Percentiles rank a stretch among this genome's conserved stretches.
phyloP scores from a whole-genome alignment of 1,140 invertebrate species.

The Anoplophora glabripennis region DNA sequence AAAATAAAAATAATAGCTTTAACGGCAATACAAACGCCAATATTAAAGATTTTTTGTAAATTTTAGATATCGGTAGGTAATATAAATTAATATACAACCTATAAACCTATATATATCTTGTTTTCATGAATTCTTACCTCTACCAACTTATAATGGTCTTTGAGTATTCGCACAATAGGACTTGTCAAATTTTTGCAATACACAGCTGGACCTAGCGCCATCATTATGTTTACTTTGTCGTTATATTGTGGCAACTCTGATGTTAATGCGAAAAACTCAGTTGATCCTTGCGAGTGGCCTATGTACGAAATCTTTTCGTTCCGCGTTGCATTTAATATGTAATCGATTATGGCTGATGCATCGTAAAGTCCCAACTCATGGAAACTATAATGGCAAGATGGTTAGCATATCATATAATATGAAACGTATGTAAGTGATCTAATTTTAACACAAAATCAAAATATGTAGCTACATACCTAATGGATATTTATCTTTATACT shows the following conservation, averaged over 20 bases:
- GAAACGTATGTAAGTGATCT: not conserved
- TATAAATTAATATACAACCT: not conserved
- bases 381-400: conserved; percentile 24
- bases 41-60: not conserved
- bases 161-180: not conserved
- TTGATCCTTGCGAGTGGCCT: conserved; percentile 56
- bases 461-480: not conserved
- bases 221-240: conserved; percentile 48
- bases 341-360: conserved; percentile 59
- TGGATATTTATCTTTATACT: not conserved
- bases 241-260: conserved; percentile 62
- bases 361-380: conserved; percentile 54
- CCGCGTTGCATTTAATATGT: conserved; percentile 41
- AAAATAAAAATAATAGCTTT: no score
- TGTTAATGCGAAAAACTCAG: conserved; percentile 61
- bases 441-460: not conserved
- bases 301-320: conserved; percentile 30
- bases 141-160: not conserved
- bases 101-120: no score
- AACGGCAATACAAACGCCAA: no score
- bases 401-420: not conserved
- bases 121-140: not conserved
- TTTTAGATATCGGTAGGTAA: not conserved
- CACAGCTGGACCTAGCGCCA: conserved; percentile 30
- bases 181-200: conserved; percentile 15